Percentiles rank a stretch among this genome's conserved stretches.
These are phyloP conservation scores for Sarcoramphus papa DNA, from an alignment of 2,797 vertebrate species.

Conservation along the genomic window DNA sequence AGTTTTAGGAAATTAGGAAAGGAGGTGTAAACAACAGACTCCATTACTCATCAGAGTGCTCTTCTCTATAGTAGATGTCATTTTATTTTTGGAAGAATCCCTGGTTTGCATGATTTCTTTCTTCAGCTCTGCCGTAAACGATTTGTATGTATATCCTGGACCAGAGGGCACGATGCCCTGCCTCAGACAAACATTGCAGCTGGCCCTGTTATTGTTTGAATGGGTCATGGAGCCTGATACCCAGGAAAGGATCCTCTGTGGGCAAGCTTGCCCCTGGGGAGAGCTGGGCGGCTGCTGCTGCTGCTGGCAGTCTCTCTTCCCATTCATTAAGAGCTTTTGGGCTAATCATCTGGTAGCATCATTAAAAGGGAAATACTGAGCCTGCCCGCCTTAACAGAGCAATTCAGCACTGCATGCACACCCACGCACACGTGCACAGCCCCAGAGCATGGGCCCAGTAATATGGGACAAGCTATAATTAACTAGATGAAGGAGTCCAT, in stretches of 20 bases:
- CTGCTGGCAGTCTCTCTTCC: background rate
- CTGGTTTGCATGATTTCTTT: background rate
- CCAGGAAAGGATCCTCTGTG: background rate
- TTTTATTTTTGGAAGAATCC: background rate
- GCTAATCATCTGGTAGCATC: constrained; percentile 2
- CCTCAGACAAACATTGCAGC: background rate
- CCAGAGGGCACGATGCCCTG: background rate
- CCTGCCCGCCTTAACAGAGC: background rate
- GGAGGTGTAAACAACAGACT: background rate
- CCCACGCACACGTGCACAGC: background rate
- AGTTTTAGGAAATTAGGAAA: background rate
- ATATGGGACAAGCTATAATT: constrained; percentile 26
- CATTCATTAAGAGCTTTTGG: constrained; percentile 23
- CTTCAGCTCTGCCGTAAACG: background rate
- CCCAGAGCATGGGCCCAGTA: background rate
- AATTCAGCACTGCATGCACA: background rate
- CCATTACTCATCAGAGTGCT: background rate
- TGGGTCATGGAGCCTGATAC: background rate
- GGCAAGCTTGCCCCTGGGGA: background rate
- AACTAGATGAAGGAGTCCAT: constrained; percentile 39
- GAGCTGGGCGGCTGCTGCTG: background rate
- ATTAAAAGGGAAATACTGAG: constrained; percentile 7
- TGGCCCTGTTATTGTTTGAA: background rate
- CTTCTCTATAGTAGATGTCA: background rate
- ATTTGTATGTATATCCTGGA: background rate